These are phyloP conservation scores for Agrotis exclamationis DNA, from an alignment of 2,888 invertebrate species.

Conservation along the genomic window DNA sequence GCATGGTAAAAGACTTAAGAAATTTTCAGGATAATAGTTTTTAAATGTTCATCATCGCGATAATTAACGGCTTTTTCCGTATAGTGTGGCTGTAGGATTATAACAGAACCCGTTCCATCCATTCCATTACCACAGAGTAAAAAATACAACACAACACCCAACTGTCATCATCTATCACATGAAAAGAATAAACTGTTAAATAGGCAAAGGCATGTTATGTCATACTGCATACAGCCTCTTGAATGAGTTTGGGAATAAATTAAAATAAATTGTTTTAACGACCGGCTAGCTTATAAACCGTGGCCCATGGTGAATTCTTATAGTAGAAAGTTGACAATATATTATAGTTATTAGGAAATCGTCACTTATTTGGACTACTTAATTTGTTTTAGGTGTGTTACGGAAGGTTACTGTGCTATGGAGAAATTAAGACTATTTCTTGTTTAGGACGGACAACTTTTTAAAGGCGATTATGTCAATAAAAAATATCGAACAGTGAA, in stretches of 20 bases:
- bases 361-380: conserved; percentile 38
- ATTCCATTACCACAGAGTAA: conserved; percentile 30
- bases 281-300: conserved; percentile 12
- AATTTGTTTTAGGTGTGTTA: conserved; percentile 41
- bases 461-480: conserved; percentile 22
- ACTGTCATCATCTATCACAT: conserved; percentile 39
- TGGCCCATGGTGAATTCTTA: conserved; percentile 17
- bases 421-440: conserved; percentile 30
- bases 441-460: conserved; percentile 32
- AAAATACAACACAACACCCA: conserved; percentile 19
- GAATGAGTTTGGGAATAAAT: conserved; percentile 56
- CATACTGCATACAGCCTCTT: conserved; percentile 42
- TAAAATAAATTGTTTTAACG: conserved; percentile 50
- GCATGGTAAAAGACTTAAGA: too few species aligned
- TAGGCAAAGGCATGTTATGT: conserved; percentile 55
- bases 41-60: too few species aligned
- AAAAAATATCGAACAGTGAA: conserved; percentile 23
- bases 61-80: too few species aligned
- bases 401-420: conserved; percentile 41
- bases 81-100: too few species aligned
- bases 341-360: conserved; percentile 52
- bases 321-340: conserved; percentile 60
- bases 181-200: conserved; percentile 23
- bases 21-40: too few species aligned
- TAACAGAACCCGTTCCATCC: not conserved